phyloP scores from a whole-genome alignment of 2,888 invertebrate genomes.

The Ferdinandea cuprea region DNA sequence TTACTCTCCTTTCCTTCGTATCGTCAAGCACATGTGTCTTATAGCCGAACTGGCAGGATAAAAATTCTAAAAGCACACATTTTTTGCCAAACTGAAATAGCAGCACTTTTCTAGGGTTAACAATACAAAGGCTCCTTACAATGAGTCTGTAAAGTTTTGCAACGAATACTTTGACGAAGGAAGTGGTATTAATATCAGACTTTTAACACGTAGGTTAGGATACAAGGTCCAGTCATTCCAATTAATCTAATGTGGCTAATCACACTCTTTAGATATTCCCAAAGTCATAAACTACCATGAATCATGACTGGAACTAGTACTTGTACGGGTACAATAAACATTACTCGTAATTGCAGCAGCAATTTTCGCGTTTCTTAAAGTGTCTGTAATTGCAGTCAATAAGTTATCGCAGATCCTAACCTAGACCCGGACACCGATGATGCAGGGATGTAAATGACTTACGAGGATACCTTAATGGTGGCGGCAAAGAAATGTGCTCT shows the following conservation, averaged over 20 bases:
- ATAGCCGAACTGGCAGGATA: too few relatives aligned
- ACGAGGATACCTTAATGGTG: constrained; percentile 11
- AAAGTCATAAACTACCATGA: constrained; percentile 30
- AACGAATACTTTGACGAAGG: too few relatives aligned
- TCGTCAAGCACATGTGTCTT: too few relatives aligned
- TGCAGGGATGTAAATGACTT: constrained; percentile 11
- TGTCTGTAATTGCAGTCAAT: constrained; percentile 63
- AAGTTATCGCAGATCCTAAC: constrained; percentile 53
- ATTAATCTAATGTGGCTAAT: constrained; percentile 53
- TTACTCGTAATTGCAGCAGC: constrained; percentile 54
- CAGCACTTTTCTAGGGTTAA: too few relatives aligned
- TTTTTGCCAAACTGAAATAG: too few relatives aligned
- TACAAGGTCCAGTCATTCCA: too few relatives aligned
- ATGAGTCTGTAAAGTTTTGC: too few relatives aligned
- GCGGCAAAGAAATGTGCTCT: constrained; percentile 80
- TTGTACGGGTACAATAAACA: constrained; percentile 4
- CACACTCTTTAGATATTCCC: constrained; percentile 45
- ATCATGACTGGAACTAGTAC: constrained; percentile 46
- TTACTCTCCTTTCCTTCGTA: too few relatives aligned
- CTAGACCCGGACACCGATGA: not conserved
- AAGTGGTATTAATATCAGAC: too few relatives aligned
- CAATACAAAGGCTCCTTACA: too few relatives aligned
- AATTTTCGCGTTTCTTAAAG: constrained; percentile 42
- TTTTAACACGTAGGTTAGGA: too few relatives aligned
- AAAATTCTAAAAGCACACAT: too few relatives aligned